Evolutionary conservation across 2,888 invertebrate genomes (phyloP), one percentile per base, ranked within the genome.

Genomic region (Euzophera pinguis): DNA sequence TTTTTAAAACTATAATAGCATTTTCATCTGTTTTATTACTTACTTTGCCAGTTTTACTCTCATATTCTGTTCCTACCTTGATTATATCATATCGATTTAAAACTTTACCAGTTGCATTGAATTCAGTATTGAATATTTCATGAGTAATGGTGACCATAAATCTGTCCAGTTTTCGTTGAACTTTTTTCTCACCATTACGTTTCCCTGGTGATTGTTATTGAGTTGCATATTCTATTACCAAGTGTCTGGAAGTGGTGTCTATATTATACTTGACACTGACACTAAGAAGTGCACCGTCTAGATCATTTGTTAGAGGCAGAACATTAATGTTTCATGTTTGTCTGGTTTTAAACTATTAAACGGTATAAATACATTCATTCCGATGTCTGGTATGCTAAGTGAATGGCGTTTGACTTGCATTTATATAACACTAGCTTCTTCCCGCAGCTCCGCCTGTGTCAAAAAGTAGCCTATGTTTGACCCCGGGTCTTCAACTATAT

Each of bases 201-300:
- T 71, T 69, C 63, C 75, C 77, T 73, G 65, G 63, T 62, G 59
- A 59, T 65, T 63, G 55, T 65, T 71, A 73, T 78, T 75, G 75
- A 74, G 73, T 77, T 66, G 65, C 65, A 65, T 71, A 75, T 66
- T 67, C 60, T 62, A 69, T 71, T 72, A 72, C 65, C 75, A 72
- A 65, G 63, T 41, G 80, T 53, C 49, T 38, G 48, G 49, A 57
- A 52, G 59, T 61, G 64, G 64, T 70, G 61, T 69, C 56, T 58
- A 57, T 55, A 75, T 78, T 79, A 82, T 79, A 68, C 78, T 54
- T 59, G 62, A 75, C 65, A 68, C 45, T 68, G 81, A 78, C 79
- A 74, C 55, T 80, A 77, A 81, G 65, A 65, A 72, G 75, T 85
- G 87, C 85, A 85, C 59, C 59, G 78, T 77, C 77, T 74, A 68